Base-by-base conservation (phyloP, 1,140 invertebrate species). In the Charaxes varanes region DNA sequence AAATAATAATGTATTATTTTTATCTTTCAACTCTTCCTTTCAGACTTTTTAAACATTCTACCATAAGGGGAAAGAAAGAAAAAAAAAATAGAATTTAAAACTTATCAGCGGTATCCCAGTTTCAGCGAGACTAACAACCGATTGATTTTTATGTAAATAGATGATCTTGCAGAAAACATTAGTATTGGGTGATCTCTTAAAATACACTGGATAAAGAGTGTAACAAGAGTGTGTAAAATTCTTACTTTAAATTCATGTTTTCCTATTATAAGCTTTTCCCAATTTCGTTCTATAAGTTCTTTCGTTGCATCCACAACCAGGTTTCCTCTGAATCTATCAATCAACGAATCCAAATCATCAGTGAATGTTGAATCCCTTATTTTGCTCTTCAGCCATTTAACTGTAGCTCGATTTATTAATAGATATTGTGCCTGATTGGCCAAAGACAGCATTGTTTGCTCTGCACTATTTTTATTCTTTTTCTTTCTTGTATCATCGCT, bases 401-500 rank as follows among this genome's bases (percentile, higher is more conserved):
- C 87, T 53, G 94, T 97, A 6, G 89, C 86, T 52, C 87, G 80
- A 67, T 92, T 95, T 7, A 97, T 85, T 11, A 97, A 68, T 19
- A 98, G 86, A 82, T 91, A 97, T 71, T 97, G 95, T 0, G 93
- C 94, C 86, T 97, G 90, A 80, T 97, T 97, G 2, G 91, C 89
- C 41, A 97, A 85, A 0, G 93, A 94, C 17, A 94, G 65, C 33
- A 87, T 62, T 45, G 84, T 80, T 13, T 72, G 52, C 4, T 76
- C 84, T 63, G 41, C 45, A 53, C 46, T 41, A n/a, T 43, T 22
- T 15, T 63, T 73, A 34, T 61, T 63, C 46, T 66, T 84, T 44
- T 68, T 52, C 22, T 45, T 33, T 49, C 82, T 67, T 31, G 78
- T 56, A 21, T 76, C 71, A 2, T 85, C 52, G 35, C 63, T 53